Evolutionary conservation across 2,113 vertebrate species (phyloP), one percentile per base, ranked within the genome.

Genomic region (Bothrops jararaca): DNA sequence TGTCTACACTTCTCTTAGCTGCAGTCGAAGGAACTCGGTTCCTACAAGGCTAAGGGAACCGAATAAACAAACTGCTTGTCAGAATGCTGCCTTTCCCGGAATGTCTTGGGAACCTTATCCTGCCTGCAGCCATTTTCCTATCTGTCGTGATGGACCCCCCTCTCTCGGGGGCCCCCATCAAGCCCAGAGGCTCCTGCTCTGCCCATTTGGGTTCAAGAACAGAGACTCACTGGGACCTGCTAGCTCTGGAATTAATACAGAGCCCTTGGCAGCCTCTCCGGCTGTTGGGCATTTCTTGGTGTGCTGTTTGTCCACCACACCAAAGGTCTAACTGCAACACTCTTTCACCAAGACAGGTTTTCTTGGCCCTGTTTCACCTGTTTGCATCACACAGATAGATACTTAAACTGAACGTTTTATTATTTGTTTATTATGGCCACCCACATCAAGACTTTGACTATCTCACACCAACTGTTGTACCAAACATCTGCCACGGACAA

Each of bases 91-190:
- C 64, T 69, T 69, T 34, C 64, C 5, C 4, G 2, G 11, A n/a
- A 12, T 15, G 29, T 5, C 3, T 60, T 11, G 58, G 12, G 13
- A 29, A 1, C 64, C 4, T 5, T 5, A 5, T 4, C 64, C 5
- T 0, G 6, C 80, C 80, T 3, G 9, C 10, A 3, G 85, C 60
- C 24, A 3, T 60, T 60, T 60, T 26, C 24, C 24, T 29, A 26
- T 29, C 29, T 12, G 12, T 0, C 0, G 4, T 1, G 12, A 69
- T 3, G 39, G 20, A 3, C 1, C n/a, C 39, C 45, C 18, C 39
- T 15, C 34, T 2, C 42, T 45, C 1, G 8, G 42, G 42, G 3
- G 42, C 85, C 45, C 64, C 29, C 60, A 12, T 13, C 10, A 11
- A 26, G 54, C 54, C 18, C 54, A 22, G 54, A 56, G 54, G 24